Conservation (phyloP, 1,140 invertebrate genomes). For the Ips nitidus region DNA sequence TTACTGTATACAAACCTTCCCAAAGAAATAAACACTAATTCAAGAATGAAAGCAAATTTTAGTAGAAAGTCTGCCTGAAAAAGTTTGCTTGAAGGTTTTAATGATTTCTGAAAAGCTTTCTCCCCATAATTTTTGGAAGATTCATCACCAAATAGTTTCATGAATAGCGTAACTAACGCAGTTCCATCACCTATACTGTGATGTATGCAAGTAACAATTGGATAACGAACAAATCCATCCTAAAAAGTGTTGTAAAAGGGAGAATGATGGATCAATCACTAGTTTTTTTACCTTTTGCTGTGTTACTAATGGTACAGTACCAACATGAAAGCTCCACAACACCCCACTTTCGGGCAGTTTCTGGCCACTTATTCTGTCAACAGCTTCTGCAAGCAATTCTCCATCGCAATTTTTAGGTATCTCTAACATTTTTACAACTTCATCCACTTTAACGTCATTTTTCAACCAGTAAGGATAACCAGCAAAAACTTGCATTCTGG, state of each 20-base stretch:
- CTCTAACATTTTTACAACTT: not conserved
- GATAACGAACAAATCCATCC: slow-evolving; percentile 1
- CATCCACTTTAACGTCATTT: not conserved
- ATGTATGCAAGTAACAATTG: not conserved
- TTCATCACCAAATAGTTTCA: not conserved
- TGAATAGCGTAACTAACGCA: not conserved
- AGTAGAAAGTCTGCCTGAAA: not conserved
- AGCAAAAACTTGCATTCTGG: not conserved
- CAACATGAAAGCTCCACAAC: not conserved
- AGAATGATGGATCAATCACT: too few species aligned
- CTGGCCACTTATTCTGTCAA: too few species aligned
- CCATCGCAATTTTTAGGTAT: not conserved
- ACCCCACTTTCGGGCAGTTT: not conserved
- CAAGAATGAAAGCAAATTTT: not conserved
- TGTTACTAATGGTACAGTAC: not conserved
- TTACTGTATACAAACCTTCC: not conserved
- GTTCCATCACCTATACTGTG: not conserved
- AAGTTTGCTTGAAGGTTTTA: too few species aligned
- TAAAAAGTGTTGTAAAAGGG: not conserved
- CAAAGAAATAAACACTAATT: not conserved
- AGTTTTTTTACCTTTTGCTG: not conserved
- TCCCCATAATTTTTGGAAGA: too few species aligned
- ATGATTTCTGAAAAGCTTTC: too few species aligned
- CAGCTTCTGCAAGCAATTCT: not conserved
- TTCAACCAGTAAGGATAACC: not conserved